These are phyloP conservation scores for Vannuccia rotundouncinata DNA, from an alignment of 2,888 invertebrate species.

Conservation along the genomic window DNA sequence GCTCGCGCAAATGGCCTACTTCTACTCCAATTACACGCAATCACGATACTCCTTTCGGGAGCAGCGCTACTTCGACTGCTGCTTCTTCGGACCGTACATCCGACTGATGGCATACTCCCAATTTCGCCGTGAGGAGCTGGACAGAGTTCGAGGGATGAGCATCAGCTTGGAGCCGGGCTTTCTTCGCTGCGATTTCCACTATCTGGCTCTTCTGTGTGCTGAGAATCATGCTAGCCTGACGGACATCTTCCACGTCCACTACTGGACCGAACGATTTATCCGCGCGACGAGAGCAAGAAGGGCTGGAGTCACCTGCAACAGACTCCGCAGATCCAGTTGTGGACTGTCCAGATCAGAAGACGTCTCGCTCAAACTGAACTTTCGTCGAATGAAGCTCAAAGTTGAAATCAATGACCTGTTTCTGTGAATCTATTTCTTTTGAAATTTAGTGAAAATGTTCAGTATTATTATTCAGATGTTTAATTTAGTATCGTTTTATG, in stretches of 20 bases:
- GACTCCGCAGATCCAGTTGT: neutral
- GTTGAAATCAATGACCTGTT: constrained; percentile 32
- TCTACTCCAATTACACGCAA: constrained; percentile 27
- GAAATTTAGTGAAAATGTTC: too few relatives aligned
- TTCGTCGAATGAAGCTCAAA: constrained; percentile 35
- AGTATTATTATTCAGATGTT: too few relatives aligned
- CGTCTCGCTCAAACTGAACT: constrained; percentile 35
- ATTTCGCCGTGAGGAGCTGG: constrained; percentile 11
- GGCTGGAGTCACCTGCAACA: neutral
- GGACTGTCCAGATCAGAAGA: constrained; percentile 32
- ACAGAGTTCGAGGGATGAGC: constrained; percentile 32
- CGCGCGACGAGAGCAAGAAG: constrained; percentile 12
- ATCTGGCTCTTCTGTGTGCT: constrained; percentile 29
- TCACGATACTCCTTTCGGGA: constrained; percentile 2
- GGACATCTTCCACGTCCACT: constrained; percentile 33
- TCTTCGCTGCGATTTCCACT: constrained; percentile 37
- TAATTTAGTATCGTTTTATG: too few relatives aligned
- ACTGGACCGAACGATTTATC: constrained; percentile 36
- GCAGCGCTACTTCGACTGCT: constrained; percentile 15
- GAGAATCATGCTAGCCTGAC: constrained; percentile 31
- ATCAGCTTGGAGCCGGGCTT: constrained; percentile 33
- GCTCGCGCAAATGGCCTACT: constrained; percentile 18
- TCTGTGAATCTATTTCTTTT: too few relatives aligned
- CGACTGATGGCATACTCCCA: constrained; percentile 29
- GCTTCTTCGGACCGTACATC: constrained; percentile 35